A percentile compares a stretch with the other conserved stretches of the same genome.
Evolutionary conservation across 2,797 vertebrate species (phyloP).

Genomic region (Acrocephalus scirpaceus): DNA sequence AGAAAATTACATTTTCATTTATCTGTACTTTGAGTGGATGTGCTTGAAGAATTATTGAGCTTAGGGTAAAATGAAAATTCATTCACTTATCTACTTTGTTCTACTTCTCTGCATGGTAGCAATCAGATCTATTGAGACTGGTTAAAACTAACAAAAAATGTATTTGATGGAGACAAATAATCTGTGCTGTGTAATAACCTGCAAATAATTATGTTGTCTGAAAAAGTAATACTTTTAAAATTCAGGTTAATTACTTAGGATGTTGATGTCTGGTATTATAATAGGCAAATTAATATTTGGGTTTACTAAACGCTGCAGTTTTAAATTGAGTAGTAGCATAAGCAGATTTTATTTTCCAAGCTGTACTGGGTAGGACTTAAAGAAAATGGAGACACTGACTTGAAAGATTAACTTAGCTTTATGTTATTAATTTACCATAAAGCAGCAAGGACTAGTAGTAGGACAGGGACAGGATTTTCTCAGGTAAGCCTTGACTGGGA

Average conservation of each 20-base stretch:
- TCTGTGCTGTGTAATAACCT: conserved; percentile 2
- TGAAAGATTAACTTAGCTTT: background rate
- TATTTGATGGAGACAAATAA: conserved; percentile 31
- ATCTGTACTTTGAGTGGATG: conserved; percentile 36
- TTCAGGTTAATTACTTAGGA: background rate
- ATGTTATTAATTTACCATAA: background rate
- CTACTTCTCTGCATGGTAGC: background rate
- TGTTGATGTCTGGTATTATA: background rate
- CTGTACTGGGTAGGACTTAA: background rate
- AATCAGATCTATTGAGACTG: conserved; percentile 23
- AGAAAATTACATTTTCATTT: conserved; percentile 59
- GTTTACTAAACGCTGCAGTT: background rate
- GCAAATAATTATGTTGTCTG: conserved; percentile 13
- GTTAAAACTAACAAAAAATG: conserved; percentile 1
- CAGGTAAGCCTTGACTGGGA: background rate
- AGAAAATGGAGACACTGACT: background rate
- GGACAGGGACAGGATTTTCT: background rate
- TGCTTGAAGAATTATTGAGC: conserved; percentile 33
- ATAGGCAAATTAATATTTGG: background rate
- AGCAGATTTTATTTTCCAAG: background rate
- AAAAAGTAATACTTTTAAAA: background rate
- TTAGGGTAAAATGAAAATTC: conserved; percentile 50
- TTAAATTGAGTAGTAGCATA: background rate
- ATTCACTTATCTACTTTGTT: conserved; percentile 15
- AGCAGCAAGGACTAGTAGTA: background rate